Base-by-base conservation (phyloP, 2,113 vertebrate species). In the Phalacrocorax pelagicus region DNA sequence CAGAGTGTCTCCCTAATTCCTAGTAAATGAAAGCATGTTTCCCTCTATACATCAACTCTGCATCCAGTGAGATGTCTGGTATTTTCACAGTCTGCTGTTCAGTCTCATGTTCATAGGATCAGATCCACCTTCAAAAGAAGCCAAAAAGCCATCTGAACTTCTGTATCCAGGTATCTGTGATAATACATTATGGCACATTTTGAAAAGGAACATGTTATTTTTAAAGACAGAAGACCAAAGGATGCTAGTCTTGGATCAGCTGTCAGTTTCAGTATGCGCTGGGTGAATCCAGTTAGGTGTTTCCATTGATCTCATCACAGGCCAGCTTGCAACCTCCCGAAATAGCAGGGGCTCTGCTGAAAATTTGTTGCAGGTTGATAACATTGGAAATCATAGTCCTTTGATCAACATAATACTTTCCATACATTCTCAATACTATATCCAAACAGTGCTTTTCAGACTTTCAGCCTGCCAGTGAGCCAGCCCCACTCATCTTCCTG, bases 81-180 rank as follows among this genome's bases (percentile, higher is more conserved):
- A 34, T 70, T 94, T 90, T 92, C 63, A 67, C 19, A 51, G 15
- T 46, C 55, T 32, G 5, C 24, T 75, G 8, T 4, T 81, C 72
- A 81, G 40, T 89, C 94, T 92, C 55, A 14, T 96, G 93, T 90
- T 88, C 69, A 21, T 27, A 72, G 57, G 61, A 75, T 59, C 44
- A 71, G 10, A n/a, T 86, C 21, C 52, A 18, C 17, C 32, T 83
- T 67, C 38, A 55, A 90, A 94, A 88, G 57, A 78, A 88, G 14
- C 27, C 32, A 38, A 79, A 93, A 77, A 65, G 34, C 20, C 49
- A 19, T 24, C 15, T 49, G 52, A 88, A 75, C 11, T 29, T 91
- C 19, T 46, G 20, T 12, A 29, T 55, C 24, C 29, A 69, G 11
- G 5, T 38, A 24, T 30, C 27, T 58, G 29, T 6, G 3, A 20